Evolutionary conservation across 2,888 invertebrate genomes (phyloP).

Genomic region (Agapetus fuscipes): DNA sequence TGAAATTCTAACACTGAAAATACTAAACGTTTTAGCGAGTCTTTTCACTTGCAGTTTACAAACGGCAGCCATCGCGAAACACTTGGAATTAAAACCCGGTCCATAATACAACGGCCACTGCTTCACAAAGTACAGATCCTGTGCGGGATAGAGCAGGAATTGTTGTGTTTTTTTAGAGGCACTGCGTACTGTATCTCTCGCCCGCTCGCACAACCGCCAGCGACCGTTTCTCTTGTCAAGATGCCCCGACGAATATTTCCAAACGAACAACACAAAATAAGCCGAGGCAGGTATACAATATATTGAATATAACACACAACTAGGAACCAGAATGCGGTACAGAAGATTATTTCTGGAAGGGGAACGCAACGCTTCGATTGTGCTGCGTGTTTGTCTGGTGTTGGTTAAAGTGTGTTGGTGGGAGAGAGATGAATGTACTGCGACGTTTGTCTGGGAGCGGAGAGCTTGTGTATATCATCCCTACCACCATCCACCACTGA

Average conservation of each 20-base stretch:
- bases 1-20: too few species aligned
- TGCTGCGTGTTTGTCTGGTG: constrained; percentile 9
- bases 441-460: constrained; percentile 9
- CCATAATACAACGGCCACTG: too few species aligned
- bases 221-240: constrained; percentile 5
- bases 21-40: too few species aligned
- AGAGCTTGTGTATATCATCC: constrained; percentile 10
- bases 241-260: constrained; percentile 9
- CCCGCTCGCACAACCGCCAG: too few species aligned
- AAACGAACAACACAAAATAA: constrained; percentile 13
- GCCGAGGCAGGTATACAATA: constrained; percentile 1
- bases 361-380: constrained; percentile 7
- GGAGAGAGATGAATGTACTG: constrained; percentile 10
- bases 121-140: too few species aligned
- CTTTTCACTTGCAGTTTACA: too few species aligned
- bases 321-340: constrained; percentile 17
- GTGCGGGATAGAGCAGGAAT: too few species aligned
- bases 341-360: constrained; percentile 14
- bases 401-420: constrained; percentile 12
- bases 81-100: too few species aligned
- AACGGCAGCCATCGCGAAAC: too few species aligned
- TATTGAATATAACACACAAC: too few species aligned
- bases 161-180: too few species aligned
- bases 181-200: too few species aligned
- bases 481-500: constrained; percentile 16